phyloP scores from a whole-genome alignment of 2,113 vertebrate species.

The Siniperca knerii region DNA sequence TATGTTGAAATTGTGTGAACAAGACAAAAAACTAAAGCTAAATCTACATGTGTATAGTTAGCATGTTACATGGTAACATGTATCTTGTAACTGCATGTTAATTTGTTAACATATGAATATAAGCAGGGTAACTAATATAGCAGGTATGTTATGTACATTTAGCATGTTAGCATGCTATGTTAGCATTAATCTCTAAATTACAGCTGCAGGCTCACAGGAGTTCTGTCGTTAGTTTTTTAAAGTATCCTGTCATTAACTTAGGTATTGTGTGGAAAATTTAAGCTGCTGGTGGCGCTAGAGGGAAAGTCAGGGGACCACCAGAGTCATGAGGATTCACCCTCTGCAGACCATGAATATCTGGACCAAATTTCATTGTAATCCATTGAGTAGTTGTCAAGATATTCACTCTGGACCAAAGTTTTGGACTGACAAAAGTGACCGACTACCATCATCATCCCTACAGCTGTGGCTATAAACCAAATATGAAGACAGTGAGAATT shows the following conservation, averaged over 20 bases:
- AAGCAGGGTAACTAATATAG: no score
- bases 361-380: background rate
- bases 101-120: no score
- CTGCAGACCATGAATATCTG: background rate
- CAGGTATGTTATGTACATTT: no score
- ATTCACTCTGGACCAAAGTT: background rate
- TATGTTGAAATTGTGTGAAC: no score
- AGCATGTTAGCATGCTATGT: no score
- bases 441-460: background rate
- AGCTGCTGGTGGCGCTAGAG: background rate
- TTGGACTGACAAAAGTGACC: background rate
- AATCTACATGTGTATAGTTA: background rate
- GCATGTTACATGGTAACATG: no score
- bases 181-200: no score
- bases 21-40: background rate
- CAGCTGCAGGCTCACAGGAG: no score
- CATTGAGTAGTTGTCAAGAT: background rate
- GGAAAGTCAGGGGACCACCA: background rate
- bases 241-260: no score
- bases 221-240: no score
- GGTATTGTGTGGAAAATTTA: background rate
- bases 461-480: background rate
- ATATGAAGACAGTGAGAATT: no score
- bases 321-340: background rate
- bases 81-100: no score